Base-by-base conservation (phyloP, 2,888 invertebrate genomes). In the Drosophila setosimentum region DNA sequence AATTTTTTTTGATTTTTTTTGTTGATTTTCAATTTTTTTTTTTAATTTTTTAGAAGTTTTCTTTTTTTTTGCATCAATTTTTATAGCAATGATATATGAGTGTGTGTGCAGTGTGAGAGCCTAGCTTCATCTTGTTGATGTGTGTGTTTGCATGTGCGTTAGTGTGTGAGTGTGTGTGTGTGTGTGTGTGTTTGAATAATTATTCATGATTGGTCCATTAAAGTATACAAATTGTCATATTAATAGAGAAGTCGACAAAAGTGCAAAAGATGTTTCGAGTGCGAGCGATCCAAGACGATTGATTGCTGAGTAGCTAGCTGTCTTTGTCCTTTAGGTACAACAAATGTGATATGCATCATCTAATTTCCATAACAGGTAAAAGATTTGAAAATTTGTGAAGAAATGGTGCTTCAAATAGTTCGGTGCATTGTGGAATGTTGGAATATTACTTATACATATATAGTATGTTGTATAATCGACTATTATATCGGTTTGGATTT, bases 31-130 rank as follows among this genome's bases (percentile, higher is more conserved):
- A 58, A 50, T 66, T 63, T 54, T 63, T 57, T 67, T 61, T 37
- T 71, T 42, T 53, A 8, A 29, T 62, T 72, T 63, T 54, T 62
- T 51, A 49, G 4, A 13, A 29, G 13, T 74, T 75, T 78, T 67
- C 10, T 13, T 8, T 61, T 63, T 79, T 69, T 70, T 81, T 79
- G 51, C 45, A 63, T 60, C 33, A 29, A 48, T 58, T 73, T 83
- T 61, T 70, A 69, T 76, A 72, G 63, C 84, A 80, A 76, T 87
- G 82, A 89, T 86, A 87, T 83, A 77, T 87, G 78, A 80, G 83
- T 66, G 81, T 62, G 83, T 74, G 24, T 45, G 75, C 73, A 53
- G 69, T 65, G 63, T 77, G 57, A 61, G 84, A 85, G 84, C 80
- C 57, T 74, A 57, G 78, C 64, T 66, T 62, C 67, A 59, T 57